Evolutionary conservation across 2,888 invertebrate genomes (phyloP).

Genomic region (Trichacis sp.): DNA sequence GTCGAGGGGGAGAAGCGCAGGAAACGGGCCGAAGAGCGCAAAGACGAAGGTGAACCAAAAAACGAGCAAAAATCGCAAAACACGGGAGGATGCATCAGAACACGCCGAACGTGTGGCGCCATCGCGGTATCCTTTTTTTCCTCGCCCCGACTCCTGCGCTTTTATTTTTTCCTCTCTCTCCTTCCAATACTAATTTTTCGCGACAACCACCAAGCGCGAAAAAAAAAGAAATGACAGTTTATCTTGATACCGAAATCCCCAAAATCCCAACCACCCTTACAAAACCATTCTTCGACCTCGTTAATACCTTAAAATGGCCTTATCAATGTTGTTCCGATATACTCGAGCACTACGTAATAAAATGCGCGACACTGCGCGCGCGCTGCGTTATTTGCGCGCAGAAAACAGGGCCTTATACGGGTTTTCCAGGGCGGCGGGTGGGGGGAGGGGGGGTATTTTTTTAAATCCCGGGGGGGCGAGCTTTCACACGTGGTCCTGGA

Average conservation of each 20-base stretch:
- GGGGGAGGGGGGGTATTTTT: too few species aligned
- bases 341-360: not conserved
- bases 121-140: slow-evolving; percentile 63
- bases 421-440: too few species aligned
- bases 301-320: too few species aligned
- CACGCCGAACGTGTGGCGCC: slow-evolving; percentile 68
- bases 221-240: too few species aligned
- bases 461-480: slow-evolving; percentile 26
- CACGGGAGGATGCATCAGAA: slow-evolving; percentile 66
- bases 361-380: not conserved
- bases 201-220: slow-evolving; percentile 34
- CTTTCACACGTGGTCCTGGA: too few species aligned
- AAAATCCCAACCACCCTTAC: too few species aligned
- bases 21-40: too few species aligned
- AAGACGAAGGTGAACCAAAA: too few species aligned
- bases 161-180: slow-evolving; percentile 66
- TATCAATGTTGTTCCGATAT: too few species aligned
- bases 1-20: slow-evolving; percentile 5
- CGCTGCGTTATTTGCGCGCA: slow-evolving; percentile 11
- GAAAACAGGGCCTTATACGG: slow-evolving; percentile 1
- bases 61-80: slow-evolving; percentile 61
- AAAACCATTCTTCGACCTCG: too few species aligned
- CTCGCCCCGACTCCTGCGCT: slow-evolving; percentile 55
- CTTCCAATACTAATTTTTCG: slow-evolving; percentile 67
- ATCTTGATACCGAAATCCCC: too few species aligned